Base-by-base conservation (phyloP, 2,888 invertebrate species). In the Amphipyra tragopoginis region DNA sequence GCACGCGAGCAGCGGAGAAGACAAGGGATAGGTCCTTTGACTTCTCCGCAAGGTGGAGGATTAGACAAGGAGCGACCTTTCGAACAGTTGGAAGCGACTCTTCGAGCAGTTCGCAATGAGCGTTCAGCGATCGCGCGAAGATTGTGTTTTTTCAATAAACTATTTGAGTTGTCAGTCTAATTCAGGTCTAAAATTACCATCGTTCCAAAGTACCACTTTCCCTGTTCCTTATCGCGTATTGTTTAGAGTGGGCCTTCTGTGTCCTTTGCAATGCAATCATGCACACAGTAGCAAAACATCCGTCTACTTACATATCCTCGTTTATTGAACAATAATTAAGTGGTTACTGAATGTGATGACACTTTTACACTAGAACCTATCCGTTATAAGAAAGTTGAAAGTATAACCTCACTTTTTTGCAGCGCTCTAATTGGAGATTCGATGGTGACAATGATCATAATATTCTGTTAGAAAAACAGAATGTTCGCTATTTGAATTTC, bases 261-360 rank as follows among this genome's bases (percentile, higher is more conserved):
- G 33, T 11, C 2, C 2, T 36, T 15, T 1, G 10, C 1, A 1
- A 21, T 33, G 49, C 15, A 52, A 9, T 38, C 2, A 0, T 6
- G 26, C 26, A 15, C 38, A 9, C 13, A 38, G 21, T 6, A 29
- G 13, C 50, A 47, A 33, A 10, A 47, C 26, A 34, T 40, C n/a
- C 21, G 48, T 33, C 50, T 13, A 36, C n/a, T 15, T 43, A 14
- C 39, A 13, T 14, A 29, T 21, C 34, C 13, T 56, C 34, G 42
- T 52, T 9, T 34, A 29, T 36, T 33, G 44, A 42, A 53, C 50
- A 44, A 26, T 69, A 72, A 74, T 75, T 10, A 72, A 72, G 59
- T 48, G 14, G 53, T 65, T 45, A 48, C 50, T 56, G 50, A 21
- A 58, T 15, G 59, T 51, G 50, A 44, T 48, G 52, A 54, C 55